Conservation (phyloP, 2,113 vertebrate genomes). For the Scatophagus argus region DNA sequence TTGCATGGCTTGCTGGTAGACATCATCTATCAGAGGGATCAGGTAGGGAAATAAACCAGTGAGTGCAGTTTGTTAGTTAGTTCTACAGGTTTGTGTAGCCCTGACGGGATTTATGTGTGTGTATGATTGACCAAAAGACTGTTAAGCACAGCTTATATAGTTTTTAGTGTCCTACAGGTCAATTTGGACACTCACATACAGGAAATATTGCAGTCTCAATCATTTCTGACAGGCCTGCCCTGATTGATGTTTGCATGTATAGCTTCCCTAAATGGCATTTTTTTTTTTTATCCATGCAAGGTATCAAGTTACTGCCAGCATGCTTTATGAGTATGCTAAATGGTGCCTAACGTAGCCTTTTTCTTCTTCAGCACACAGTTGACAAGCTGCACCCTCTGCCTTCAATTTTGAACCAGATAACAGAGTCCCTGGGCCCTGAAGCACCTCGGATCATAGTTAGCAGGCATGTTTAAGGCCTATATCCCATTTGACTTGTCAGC, state of each 20-base stretch:
- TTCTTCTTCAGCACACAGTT: conserved; percentile 82
- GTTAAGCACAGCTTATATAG: background rate
- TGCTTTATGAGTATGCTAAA: background rate
- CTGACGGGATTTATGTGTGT: background rate
- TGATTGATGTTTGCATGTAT: background rate
- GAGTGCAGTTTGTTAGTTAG: background rate
- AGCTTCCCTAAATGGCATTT: background rate
- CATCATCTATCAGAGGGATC: conserved; percentile 87
- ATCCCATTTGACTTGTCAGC: background rate
- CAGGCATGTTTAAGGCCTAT: conserved; percentile 50
- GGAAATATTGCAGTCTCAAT: background rate
- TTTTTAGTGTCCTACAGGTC: background rate
- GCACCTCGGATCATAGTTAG: conserved; percentile 71
- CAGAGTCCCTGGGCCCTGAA: conserved; percentile 78
- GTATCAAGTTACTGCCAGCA: background rate
- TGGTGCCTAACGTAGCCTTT: conserved; percentile 20
- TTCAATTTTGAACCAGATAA: conserved; percentile 91
- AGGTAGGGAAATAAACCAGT: conserved; percentile 79
- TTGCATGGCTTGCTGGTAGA: conserved; percentile 92
- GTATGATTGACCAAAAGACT: background rate
- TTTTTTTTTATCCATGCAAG: background rate
- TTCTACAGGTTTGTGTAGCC: background rate
- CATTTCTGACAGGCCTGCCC: background rate
- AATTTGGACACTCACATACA: background rate
- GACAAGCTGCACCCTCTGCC: conserved; percentile 91